Percentiles rank a stretch among this genome's conserved stretches.
Conservation (phyloP, 2,888 invertebrate species). For the Tetragonisca angustula region DNA sequence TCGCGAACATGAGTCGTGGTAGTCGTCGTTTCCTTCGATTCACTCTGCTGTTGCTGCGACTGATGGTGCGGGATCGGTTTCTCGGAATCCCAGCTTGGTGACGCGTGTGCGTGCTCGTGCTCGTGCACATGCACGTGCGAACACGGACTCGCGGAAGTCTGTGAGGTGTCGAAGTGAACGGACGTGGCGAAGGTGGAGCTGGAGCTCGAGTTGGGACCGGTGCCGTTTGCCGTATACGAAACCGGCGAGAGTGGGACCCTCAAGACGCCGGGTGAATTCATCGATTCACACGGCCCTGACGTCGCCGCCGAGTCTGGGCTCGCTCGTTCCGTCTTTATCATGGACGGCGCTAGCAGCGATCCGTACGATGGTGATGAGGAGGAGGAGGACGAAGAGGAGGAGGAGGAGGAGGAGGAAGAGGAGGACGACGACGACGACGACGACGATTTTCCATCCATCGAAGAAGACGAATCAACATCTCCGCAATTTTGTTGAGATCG, state of each 20-base stretch:
- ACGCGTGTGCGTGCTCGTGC: constrained; percentile 62
- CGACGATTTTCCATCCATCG: constrained; percentile 64
- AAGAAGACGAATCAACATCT: constrained; percentile 62
- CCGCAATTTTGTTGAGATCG: constrained; percentile 55
- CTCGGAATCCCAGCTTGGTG: constrained; percentile 70
- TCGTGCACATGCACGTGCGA: constrained; percentile 65
- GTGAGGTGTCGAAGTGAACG: constrained; percentile 73
- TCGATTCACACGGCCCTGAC: constrained; percentile 81
- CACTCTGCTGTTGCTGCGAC: constrained; percentile 59
- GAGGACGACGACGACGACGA: not conserved
- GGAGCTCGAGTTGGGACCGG: constrained; percentile 42
- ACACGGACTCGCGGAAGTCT: constrained; percentile 67
- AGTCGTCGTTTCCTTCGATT: constrained; percentile 46
- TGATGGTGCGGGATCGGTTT: constrained; percentile 64
- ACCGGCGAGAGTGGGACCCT: constrained; percentile 66
- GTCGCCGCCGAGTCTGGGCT: constrained; percentile 80
- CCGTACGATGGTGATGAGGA: constrained; percentile 42
- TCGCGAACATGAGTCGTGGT: constrained; percentile 17
- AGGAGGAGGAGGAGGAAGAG: not conserved
- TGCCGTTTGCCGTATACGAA: constrained; percentile 56
- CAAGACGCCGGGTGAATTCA: constrained; percentile 67
- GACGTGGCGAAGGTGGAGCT: constrained; percentile 59
- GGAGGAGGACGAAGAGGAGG: not conserved
- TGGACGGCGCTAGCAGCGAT: constrained; percentile 80
- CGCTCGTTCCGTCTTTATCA: constrained; percentile 80